Evolutionary conservation across 1,140 invertebrate genomes (phyloP).

Genomic region (Elymnias hypermnestra): DNA sequence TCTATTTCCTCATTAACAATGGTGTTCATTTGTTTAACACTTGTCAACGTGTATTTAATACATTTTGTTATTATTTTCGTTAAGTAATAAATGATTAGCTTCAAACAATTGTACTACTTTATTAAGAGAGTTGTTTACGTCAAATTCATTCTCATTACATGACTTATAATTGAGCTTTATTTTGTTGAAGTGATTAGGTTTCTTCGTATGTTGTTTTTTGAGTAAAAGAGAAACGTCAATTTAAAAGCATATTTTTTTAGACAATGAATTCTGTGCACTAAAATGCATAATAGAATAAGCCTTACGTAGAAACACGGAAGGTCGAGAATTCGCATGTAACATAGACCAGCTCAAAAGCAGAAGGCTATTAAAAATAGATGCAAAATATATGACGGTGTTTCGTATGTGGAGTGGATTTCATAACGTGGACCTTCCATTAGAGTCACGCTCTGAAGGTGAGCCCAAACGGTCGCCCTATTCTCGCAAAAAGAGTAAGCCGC

Average conservation of each 20-base stretch:
- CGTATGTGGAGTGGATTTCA: constrained; percentile 32
- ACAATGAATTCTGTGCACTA: constrained; percentile 18
- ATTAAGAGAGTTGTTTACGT: too few species aligned
- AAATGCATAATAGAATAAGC: constrained; percentile 26
- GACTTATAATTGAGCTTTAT: too few species aligned
- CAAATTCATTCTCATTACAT: too few species aligned
- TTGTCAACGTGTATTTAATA: too few species aligned
- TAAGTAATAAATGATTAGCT: too few species aligned
- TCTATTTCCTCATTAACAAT: too few species aligned
- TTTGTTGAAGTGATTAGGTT: too few species aligned
- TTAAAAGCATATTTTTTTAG: constrained; percentile 21
- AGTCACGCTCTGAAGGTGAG: constrained; percentile 41
- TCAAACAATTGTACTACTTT: too few species aligned
- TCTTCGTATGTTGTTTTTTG: too few species aligned
- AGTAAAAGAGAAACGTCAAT: constrained; percentile 13
- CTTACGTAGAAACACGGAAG: constrained; percentile 4
- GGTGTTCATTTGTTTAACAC: too few species aligned
- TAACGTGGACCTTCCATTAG: constrained; percentile 43
- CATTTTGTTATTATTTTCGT: too few species aligned
- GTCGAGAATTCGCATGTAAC: constrained; percentile 12
- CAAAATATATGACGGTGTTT: constrained; percentile 35
- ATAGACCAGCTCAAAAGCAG: constrained; percentile 11
- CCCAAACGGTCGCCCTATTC: constrained; percentile 41
- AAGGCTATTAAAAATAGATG: constrained; percentile 31
- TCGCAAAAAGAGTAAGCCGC: constrained; percentile 47